Evolutionary conservation across 2,797 vertebrate genomes (phyloP), one percentile per base, ranked within the genome.

Genomic region (Syngnathus acus): DNA sequence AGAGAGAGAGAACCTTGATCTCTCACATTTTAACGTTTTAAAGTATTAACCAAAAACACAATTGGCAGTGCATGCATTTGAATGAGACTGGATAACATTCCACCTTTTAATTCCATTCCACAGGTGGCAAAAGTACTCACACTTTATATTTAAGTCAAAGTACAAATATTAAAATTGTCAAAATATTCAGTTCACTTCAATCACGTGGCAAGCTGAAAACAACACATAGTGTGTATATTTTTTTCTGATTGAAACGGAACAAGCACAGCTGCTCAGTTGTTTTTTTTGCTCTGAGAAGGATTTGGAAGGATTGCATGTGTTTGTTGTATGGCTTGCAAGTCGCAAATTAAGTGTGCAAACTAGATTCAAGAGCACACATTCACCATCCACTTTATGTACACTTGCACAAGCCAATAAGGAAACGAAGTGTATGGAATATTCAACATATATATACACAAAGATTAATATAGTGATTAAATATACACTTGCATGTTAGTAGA

Each of bases 211-310:
- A 42, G n/a, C 10, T n/a, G 6, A 61, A 61, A 13, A 61, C 19
- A 21, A 54, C 59, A 61, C 5, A 13, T 38, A 6, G 17, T 42
- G 40, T 9, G 26, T 21, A 23, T 53, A 53, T 8, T 10, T 54
- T 54, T 42, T n/a, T 21, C 8, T 42, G 9, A 42, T 40, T 42
- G 19, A 61, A 68, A 73, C 71, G 62, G 70, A 4, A 54, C 62
- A 19, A 69, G 69, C 78, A 74, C 71, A 79, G 73, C 68, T 75
- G 76, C 70, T 75, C 38, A 62, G 75, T 69, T 78, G 77, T 73
- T 68, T 76, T 54, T 23, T 54, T 75, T 74, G 78, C 84, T 75
- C 73, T 78, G 21, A 70, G 54, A 78, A 61, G 69, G 73, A 76
- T 80, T 79, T 72, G 32, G 42, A 63, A 77, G 68, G 69, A 75